These are phyloP conservation scores for Liposcelis brunnea DNA, from an alignment of 2,888 invertebrate species.

Conservation along the genomic window DNA sequence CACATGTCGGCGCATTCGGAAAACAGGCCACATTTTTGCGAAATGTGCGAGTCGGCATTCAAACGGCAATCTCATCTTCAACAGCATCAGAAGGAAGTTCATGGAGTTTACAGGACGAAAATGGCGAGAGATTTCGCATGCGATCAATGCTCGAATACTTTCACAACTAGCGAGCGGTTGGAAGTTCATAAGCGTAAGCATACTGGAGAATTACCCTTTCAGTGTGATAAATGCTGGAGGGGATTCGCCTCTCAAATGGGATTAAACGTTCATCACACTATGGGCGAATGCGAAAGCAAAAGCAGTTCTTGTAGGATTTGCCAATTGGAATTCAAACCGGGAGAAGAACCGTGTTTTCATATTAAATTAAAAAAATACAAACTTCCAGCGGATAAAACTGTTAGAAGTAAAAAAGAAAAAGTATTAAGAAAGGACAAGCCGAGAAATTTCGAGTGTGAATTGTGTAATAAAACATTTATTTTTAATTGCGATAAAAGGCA, in stretches of 20 bases:
- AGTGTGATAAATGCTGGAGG: conserved; percentile 14
- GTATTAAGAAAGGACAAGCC: background rate
- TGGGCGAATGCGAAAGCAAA: background rate
- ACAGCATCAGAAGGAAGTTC: conserved; percentile 6
- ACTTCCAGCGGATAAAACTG: background rate
- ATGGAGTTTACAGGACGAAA: background rate
- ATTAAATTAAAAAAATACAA: background rate
- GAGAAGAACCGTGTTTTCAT: background rate
- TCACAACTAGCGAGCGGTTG: background rate
- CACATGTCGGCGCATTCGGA: conserved; percentile 14
- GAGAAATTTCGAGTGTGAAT: conserved; percentile 17
- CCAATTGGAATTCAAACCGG: background rate
- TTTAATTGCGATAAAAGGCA: conserved; percentile 11
- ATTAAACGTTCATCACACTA: conserved; percentile 1
- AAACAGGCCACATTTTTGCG: conserved; percentile 14
- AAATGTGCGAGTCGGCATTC: conserved; percentile 13
- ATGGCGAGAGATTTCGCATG: background rate
- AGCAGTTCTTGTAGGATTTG: background rate
- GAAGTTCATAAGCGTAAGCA: conserved; percentile 15
- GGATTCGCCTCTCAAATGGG: conserved; percentile 12
- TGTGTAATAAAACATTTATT: conserved; percentile 10
- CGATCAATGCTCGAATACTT: background rate
- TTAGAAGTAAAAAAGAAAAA: background rate
- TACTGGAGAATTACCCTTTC: conserved; percentile 15
- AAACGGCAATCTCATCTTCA: conserved; percentile 14